These are phyloP conservation scores for Morpho achilles DNA, from an alignment of 2,888 invertebrate species.

Conservation along the genomic window DNA sequence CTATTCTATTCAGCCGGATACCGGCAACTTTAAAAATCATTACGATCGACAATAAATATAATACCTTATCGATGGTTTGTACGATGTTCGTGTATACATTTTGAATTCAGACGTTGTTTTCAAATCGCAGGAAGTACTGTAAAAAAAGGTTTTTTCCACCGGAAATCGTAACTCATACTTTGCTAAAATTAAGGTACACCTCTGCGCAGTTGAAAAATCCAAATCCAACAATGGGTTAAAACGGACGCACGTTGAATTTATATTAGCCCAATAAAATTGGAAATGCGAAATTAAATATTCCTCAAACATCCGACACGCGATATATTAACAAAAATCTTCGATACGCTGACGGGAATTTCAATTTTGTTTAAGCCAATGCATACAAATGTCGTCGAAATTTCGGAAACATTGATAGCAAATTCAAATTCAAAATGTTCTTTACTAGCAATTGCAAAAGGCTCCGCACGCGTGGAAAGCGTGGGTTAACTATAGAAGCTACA, in stretches of 20 bases:
- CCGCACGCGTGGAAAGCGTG: too few relatives aligned
- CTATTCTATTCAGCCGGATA: too few relatives aligned
- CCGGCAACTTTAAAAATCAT: too few relatives aligned
- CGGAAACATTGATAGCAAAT: too few relatives aligned
- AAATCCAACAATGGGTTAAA: slow-evolving; percentile 31
- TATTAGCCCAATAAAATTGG: slow-evolving; percentile 32
- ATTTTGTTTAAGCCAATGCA: slow-evolving; percentile 38
- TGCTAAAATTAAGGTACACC: slow-evolving; percentile 15
- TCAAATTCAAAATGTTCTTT: too few relatives aligned
- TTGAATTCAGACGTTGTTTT: too few relatives aligned
- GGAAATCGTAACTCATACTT: slow-evolving; percentile 26
- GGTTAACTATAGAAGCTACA: too few relatives aligned
- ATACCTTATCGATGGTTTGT: too few relatives aligned
- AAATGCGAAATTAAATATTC: slow-evolving; percentile 53
- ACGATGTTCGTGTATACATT: too few relatives aligned
- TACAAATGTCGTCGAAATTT: slow-evolving; percentile 44
- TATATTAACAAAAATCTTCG: slow-evolving; percentile 63
- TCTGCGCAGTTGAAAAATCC: slow-evolving; percentile 20
- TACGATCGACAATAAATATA: too few relatives aligned
- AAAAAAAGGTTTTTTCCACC: slow-evolving; percentile 13
- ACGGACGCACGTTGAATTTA: slow-evolving; percentile 35
- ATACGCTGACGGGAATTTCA: slow-evolving; percentile 47
- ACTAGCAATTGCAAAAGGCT: too few relatives aligned
- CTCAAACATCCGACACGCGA: slow-evolving; percentile 36
- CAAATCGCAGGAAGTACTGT: slow-evolving; percentile 15